Evolutionary conservation across 2,797 vertebrate genomes (phyloP), one percentile per base, ranked within the genome.

Genomic region (Streptopelia turtur): DNA sequence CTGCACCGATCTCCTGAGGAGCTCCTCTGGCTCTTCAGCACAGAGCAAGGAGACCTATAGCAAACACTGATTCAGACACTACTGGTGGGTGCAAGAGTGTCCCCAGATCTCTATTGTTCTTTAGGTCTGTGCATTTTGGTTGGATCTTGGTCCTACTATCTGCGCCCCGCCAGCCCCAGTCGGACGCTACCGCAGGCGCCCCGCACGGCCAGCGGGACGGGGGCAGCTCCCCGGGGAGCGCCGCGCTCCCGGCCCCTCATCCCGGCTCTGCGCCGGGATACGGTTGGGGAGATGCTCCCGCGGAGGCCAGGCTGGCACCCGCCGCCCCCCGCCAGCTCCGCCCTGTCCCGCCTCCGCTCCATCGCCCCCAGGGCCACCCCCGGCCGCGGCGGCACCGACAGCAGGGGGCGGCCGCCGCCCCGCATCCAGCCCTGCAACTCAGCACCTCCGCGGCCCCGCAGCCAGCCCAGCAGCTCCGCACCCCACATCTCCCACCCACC

Each of bases 331-430:
- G 7, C 39, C 39, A 24, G 16, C 72, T 25, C 27, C 21, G 72
- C 41, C 55, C n/a, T 41, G n/a, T 13, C 33, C 56, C 45, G 31
- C 27, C 55, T 23, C 41, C 7, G 41, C n/a, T 41, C n/a, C 35
- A 18, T 27, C 55, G 13, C 25, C 27, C n/a, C 13, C 22, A 16
- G 23, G 16, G 43, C 43, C 43, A 20, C 31, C 25, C 8, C 37
- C 27, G 21, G 43, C 43, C 22, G 50, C 43, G 17, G 39, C 56
- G 14, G 37, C 14, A 30, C 10, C 3, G 85, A 50, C 95, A 76
- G 92, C 75, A 96, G 95, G 33, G 90, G 93, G 80, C 86, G 64
- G 60, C 41, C 53, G 71, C 59, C 45, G 37, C 93, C 14, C 24
- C 28, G 6, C 61, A 13, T 13, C 35, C 49, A 9, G 33, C 61